Evolutionary conservation across 2,888 invertebrate genomes (phyloP), one percentile per base, ranked within the genome.

Genomic region (Nomada ruficornis): DNA sequence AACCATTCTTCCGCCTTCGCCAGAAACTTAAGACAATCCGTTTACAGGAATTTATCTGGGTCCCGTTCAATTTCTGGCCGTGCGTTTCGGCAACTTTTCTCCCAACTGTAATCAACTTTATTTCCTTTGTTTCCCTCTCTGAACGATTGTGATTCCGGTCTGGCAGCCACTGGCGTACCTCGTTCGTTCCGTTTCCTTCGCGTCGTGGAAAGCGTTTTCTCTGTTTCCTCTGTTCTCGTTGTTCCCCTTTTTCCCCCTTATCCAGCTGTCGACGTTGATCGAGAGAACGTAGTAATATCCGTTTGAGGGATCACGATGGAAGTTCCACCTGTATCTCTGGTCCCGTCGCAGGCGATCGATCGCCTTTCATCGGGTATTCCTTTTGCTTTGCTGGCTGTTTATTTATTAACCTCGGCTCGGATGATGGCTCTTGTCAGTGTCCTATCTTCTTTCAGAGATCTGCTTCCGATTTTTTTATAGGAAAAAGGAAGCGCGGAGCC

Each of bases 211-310:
- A 44, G 7, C 69, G 23, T n/a, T 26, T 57, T 50, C 59, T 29
- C 10, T 67, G 9, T 26, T 26, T 18, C 13, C 9, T 72, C 13
- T 13, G 42, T 63, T 47, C 47, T 5, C 29, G 1, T 23, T 62
- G 11, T 36, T 67, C 20, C 29, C 36, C 18, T 7, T 18, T n/a
- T 47, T 18, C 11, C 18, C n/a, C 2, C 13, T 62, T 23, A 50
- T 73, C 57, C 18, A 29, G 13, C 42, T 36, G 7, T 23, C n/a
- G 11, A 7, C 26, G 59, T 52, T 47, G 57, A 60, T 71, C 83
- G 63, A 42, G 67, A 67, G 59, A 36, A 54, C 62, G 13, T 3
- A 18, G 72, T 73, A 83, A 82, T 83, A 83, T 82, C 77, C 83
- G 77, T 36, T 74, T n/a, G 65, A 60, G 52, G 83, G 57, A 70